Conservation (phyloP, 2,113 vertebrate genomes). For the Plotosus lineatus region DNA sequence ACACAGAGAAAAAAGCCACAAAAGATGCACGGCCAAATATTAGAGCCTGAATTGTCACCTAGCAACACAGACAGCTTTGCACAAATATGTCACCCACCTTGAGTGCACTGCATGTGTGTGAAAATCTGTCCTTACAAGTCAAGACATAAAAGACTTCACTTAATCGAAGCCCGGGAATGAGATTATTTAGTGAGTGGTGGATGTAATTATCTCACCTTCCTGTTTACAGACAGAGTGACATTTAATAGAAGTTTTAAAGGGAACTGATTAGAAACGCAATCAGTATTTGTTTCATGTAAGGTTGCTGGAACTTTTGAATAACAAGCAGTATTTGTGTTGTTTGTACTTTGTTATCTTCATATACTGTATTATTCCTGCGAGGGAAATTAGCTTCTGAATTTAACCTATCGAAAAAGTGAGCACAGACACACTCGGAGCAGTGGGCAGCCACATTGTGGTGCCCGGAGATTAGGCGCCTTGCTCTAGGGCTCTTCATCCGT, state of each 20-base stretch:
- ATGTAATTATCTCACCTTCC: conserved; percentile 38
- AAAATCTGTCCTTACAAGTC: conserved; percentile 24
- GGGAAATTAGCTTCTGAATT: no score
- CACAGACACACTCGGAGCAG: no score
- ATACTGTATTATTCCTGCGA: no score
- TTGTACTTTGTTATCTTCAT: conserved; percentile 15
- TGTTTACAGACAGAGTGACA: conserved; percentile 49
- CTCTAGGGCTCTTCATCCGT: no score
- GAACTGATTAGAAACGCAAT: conserved; percentile 21
- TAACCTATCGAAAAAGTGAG: no score
- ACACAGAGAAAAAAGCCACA: conserved; percentile 60
- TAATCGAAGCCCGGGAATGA: conserved; percentile 39
- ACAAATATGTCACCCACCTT: conserved; percentile 45
- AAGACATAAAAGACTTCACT: conserved; percentile 23
- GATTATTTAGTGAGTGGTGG: conserved; percentile 27
- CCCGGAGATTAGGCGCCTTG: no score
- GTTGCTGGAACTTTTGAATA: conserved; percentile 11
- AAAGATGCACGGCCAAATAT: conserved; percentile 63
- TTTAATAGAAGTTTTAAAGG: conserved; percentile 43
- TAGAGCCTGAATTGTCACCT: conserved; percentile 52
- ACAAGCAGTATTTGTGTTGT: conserved; percentile 31
- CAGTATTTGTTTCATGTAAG: conserved; percentile 18
- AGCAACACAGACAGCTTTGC: conserved; percentile 46
- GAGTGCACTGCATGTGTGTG: conserved; percentile 30
- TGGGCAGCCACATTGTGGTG: no score